Evolutionary conservation across 2,888 invertebrate species (phyloP).

Genomic region (Dryococelus australis): DNA sequence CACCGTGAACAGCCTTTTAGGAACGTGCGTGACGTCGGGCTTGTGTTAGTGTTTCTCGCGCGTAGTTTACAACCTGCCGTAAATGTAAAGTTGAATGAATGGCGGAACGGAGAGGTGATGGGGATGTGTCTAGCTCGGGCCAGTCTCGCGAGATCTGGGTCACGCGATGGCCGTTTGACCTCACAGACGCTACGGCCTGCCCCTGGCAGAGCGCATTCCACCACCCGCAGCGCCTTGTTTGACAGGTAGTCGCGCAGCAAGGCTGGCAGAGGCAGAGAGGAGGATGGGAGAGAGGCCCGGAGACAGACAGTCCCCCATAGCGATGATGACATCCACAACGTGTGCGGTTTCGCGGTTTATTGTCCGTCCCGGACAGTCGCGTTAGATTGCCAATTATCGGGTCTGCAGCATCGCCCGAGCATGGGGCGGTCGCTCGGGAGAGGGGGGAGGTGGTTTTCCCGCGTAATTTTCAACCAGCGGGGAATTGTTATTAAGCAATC

Average conservation of each 20-base stretch:
- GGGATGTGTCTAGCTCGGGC: too few relatives aligned
- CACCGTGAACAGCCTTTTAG: too few relatives aligned
- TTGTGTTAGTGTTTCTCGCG: too few relatives aligned
- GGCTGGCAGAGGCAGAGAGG: not conserved
- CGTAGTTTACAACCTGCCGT: too few relatives aligned
- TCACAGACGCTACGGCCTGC: not conserved
- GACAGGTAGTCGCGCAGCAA: not conserved
- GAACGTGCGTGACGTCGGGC: too few relatives aligned
- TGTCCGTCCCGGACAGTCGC: not conserved
- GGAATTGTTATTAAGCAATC: not conserved
- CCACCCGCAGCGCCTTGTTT: not conserved
- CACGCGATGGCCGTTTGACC: not conserved
- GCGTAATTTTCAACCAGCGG: not conserved
- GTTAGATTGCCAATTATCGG: constrained; percentile 16
- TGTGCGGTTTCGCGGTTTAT: not conserved
- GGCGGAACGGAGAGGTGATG: too few relatives aligned
- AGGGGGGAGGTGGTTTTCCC: not conserved
- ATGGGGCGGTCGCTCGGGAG: not conserved
- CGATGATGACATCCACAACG: not conserved
- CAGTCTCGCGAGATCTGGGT: not conserved
- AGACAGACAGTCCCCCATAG: not conserved
- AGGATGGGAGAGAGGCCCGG: not conserved
- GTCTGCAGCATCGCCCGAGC: too few relatives aligned
- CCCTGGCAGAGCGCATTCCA: not conserved
- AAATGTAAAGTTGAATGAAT: too few relatives aligned